Evolutionary conservation across 2,888 invertebrate species (phyloP).

Genomic region (Piscicola geometra): DNA sequence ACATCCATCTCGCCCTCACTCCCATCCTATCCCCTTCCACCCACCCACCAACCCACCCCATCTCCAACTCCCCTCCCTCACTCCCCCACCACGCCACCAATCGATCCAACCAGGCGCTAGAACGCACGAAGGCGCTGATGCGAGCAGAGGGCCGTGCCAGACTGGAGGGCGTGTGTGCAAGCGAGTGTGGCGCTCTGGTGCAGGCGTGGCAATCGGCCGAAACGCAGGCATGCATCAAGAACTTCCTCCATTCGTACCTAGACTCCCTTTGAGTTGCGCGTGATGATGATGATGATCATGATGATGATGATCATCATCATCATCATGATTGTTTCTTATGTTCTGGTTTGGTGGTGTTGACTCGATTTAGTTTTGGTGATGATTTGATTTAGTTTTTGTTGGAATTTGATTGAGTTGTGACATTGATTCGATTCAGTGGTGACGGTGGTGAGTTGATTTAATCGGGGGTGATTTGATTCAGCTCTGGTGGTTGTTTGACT

Average conservation of each 20-base stretch:
- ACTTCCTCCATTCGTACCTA: slow-evolving; percentile 50
- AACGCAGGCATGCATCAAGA: slow-evolving; percentile 62
- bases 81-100: neutral
- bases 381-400: too few relatives aligned
- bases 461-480: too few relatives aligned
- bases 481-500: too few relatives aligned
- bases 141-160: slow-evolving; percentile 62
- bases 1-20: slow-evolving; percentile 4
- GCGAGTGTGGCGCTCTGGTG: slow-evolving; percentile 66
- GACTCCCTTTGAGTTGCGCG: slow-evolving; percentile 44
- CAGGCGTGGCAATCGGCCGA: slow-evolving; percentile 72
- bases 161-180: slow-evolving; percentile 64
- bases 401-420: too few relatives aligned
- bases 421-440: too few relatives aligned
- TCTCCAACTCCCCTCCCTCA: neutral
- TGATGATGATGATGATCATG: slow-evolving; percentile 30
- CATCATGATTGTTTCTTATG: too few relatives aligned
- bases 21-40: slow-evolving; percentile 6
- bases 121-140: slow-evolving; percentile 56
- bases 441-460: too few relatives aligned
- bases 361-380: too few relatives aligned
- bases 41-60: neutral
- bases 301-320: slow-evolving; percentile 33
- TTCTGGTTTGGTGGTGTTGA: too few relatives aligned
- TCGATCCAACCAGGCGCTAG: slow-evolving; percentile 3